Percentiles rank a stretch among this genome's conserved stretches.
Evolutionary conservation across 2,797 vertebrate species (phyloP).

Genomic region (Coilia nasus): DNA sequence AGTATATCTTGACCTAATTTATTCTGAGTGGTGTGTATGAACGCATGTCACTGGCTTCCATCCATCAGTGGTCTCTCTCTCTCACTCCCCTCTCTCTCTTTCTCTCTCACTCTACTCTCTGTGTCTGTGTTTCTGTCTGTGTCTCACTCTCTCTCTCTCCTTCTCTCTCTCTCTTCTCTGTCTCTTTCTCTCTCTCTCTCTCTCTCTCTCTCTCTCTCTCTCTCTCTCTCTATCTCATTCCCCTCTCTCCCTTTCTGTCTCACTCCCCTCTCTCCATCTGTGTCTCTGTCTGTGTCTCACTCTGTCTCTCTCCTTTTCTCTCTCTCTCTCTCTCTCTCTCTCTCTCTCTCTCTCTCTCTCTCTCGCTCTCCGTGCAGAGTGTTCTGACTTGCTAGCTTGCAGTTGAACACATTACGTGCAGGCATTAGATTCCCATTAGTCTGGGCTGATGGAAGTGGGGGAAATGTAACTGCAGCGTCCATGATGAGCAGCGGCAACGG

Average conservation of each 20-base stretch:
- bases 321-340: neutral
- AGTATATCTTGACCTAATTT: constrained; percentile 1
- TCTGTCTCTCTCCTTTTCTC: neutral
- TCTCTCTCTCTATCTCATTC: neutral
- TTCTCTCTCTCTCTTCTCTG: constrained; percentile 1
- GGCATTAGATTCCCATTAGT: constrained; percentile 16
- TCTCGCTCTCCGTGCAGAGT: neutral
- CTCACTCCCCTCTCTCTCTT: neutral
- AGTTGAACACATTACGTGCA: neutral
- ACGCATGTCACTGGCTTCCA: neutral
- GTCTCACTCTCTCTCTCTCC: neutral
- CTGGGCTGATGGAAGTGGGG: neutral
- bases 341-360: constrained; percentile 11
- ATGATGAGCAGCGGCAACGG: neutral
- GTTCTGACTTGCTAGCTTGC: neutral
- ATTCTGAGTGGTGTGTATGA: neutral
- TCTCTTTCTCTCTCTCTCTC: constrained; percentile 9
- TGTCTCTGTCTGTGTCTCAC: neutral
- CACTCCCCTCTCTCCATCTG: neutral
- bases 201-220: too few relatives aligned
- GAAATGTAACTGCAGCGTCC: neutral
- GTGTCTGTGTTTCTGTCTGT: too few relatives aligned
- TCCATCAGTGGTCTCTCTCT: neutral
- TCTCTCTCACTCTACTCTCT: neutral
- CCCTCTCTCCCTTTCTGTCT: neutral